Evolutionary conservation across 2,888 invertebrate species (phyloP).

Genomic region (Limnephilus lunatus): DNA sequence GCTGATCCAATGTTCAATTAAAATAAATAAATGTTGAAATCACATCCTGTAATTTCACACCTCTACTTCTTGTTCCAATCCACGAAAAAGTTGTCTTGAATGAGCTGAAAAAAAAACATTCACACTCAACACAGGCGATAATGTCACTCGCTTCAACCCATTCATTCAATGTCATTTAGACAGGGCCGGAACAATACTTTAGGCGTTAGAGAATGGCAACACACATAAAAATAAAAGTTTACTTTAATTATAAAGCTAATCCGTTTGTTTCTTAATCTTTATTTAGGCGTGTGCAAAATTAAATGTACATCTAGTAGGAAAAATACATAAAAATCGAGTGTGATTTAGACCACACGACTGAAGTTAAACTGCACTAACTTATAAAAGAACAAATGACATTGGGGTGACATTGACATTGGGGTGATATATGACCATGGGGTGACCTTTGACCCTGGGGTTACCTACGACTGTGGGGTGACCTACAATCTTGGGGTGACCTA

Average conservation of each 20-base stretch:
- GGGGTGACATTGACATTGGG: too few relatives aligned
- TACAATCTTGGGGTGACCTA: too few relatives aligned
- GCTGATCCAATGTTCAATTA: not conserved
- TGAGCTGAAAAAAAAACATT: conserved; percentile 28
- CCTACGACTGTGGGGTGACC: too few relatives aligned
- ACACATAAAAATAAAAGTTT: not conserved
- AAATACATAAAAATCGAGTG: too few relatives aligned
- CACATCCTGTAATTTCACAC: conserved; percentile 44
- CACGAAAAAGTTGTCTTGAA: conserved; percentile 39
- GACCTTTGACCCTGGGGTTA: too few relatives aligned
- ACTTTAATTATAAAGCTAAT: not conserved
- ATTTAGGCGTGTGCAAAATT: too few relatives aligned
- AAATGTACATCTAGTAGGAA: too few relatives aligned
- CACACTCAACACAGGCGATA: conserved; percentile 44
- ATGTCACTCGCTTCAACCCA: conserved; percentile 42
- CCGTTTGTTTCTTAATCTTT: too few relatives aligned
- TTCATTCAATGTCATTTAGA: conserved; percentile 38
- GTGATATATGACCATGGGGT: too few relatives aligned
- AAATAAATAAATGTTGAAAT: not conserved
- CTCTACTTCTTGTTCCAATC: conserved; percentile 6
- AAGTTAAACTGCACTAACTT: too few relatives aligned
- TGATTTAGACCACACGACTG: too few relatives aligned
- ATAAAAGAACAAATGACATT: too few relatives aligned
- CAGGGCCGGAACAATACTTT: not conserved
- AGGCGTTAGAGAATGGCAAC: not conserved